Conservation (phyloP, 2,888 invertebrate genomes). For the Panorpa germanica region DNA sequence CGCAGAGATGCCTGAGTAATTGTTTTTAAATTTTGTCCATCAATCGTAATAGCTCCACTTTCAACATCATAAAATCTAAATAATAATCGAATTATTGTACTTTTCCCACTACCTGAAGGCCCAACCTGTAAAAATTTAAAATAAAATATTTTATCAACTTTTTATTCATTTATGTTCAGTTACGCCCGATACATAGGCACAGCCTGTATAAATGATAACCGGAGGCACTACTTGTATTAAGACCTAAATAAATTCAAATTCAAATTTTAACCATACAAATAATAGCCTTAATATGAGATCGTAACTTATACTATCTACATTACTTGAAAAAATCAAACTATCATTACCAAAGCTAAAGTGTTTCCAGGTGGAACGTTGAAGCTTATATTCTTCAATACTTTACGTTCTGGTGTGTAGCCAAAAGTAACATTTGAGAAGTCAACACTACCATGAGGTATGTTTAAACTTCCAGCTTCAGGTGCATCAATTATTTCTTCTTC, state of each 20-base stretch:
- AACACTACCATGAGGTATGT: constrained; percentile 50
- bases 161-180: no score
- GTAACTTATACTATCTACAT: no score
- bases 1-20: constrained; percentile 74
- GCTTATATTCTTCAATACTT: constrained; percentile 56
- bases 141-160: constrained; percentile 10
- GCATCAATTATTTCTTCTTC: constrained; percentile 74
- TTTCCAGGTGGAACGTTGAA: constrained; percentile 68
- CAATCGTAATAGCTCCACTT: constrained; percentile 69
- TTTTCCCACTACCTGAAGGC: constrained; percentile 84
- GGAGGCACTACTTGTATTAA: no score
- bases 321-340: no score
- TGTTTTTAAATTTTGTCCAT: constrained; percentile 74
- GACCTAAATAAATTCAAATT: no score
- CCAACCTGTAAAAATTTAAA: constrained; percentile 53
- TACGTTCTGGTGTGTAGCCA: constrained; percentile 62
- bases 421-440: constrained; percentile 85
- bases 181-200: no score
- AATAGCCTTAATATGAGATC: no score
- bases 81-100: constrained; percentile 83
- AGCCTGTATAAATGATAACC: no score
- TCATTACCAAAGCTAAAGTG: constrained; percentile 62
- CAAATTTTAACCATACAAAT: no score
- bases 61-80: constrained; percentile 95
- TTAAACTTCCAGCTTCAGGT: constrained; percentile 53